Conservation (phyloP, 2,113 vertebrate species). For the Embiotoca jacksoni region DNA sequence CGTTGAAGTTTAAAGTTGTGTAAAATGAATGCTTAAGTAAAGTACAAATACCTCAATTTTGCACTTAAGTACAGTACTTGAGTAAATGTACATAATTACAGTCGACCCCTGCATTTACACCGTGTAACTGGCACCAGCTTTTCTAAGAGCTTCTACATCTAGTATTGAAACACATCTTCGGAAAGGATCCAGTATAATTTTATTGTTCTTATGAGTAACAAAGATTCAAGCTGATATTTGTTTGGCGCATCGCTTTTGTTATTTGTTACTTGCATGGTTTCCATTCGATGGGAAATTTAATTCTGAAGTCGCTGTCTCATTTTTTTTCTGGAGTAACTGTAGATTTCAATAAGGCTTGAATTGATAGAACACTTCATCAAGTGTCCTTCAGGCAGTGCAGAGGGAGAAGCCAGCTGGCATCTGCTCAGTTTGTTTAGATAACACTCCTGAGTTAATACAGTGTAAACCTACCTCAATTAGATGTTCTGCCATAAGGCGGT, state of each 20-base stretch:
- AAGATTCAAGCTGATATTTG: conserved; percentile 39
- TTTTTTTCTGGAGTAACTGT: conserved; percentile 41
- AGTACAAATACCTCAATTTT: too few species aligned
- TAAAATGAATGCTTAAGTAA: too few species aligned
- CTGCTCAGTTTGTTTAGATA: conserved; percentile 65
- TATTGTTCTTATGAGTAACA: conserved; percentile 25
- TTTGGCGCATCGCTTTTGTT: conserved; percentile 33
- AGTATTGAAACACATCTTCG: conserved; percentile 22
- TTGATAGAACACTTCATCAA: conserved; percentile 51
- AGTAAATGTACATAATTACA: too few species aligned
- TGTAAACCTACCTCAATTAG: conserved; percentile 50
- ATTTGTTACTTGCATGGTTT: conserved; percentile 33
- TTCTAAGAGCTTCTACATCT: conserved; percentile 6
- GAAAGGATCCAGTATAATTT: neutral
- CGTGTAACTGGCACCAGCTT: conserved; percentile 4
- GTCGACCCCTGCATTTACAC: neutral
- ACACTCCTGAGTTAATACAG: conserved; percentile 53
- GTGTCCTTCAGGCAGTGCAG: conserved; percentile 64
- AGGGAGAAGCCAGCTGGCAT: conserved; percentile 69
- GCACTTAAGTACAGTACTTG: too few species aligned
- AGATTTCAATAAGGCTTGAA: conserved; percentile 37
- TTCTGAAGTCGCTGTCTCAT: conserved; percentile 40
- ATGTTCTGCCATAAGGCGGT: conserved; percentile 51
- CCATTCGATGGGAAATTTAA: conserved; percentile 39
- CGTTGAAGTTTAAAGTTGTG: too few species aligned